Percentiles rank a stretch among this genome's conserved stretches.
Evolutionary conservation across 2,797 vertebrate genomes (phyloP).

Genomic region (Sardinella longiceps): DNA sequence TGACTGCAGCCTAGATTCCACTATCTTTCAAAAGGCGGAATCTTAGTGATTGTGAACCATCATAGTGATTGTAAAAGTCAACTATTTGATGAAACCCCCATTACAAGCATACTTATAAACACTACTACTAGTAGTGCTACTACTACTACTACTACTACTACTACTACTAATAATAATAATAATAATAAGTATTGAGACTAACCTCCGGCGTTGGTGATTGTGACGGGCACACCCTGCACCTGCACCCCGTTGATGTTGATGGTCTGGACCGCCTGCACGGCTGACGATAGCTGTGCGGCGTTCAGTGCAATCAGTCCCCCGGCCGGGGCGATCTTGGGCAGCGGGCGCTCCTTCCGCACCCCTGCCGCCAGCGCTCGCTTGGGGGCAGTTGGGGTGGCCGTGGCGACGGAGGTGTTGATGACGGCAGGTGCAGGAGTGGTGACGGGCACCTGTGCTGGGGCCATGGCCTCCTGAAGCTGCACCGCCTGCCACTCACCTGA

Average conservation of each 20-base stretch:
- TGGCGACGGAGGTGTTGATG: slow-evolving; percentile 39
- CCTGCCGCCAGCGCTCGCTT: slow-evolving; percentile 54
- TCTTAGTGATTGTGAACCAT: too few species aligned
- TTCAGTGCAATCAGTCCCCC: slow-evolving; percentile 89
- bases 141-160: too few species aligned
- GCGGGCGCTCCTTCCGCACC: slow-evolving; percentile 86
- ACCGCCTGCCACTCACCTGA: slow-evolving; percentile 89
- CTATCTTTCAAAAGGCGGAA: too few species aligned
- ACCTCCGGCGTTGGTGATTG: slow-evolving; percentile 95
- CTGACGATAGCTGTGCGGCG: slow-evolving; percentile 82
- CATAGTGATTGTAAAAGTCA: too few species aligned
- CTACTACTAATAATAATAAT: too few species aligned
- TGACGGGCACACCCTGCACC: slow-evolving; percentile 93
- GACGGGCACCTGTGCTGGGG: slow-evolving; percentile 66
- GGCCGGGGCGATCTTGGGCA: slow-evolving; percentile 92
- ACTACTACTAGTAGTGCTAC: too few species aligned
- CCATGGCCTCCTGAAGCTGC: slow-evolving; percentile 83
- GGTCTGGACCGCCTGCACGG: slow-evolving; percentile 91
- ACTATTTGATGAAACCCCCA: too few species aligned
- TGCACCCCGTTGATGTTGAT: slow-evolving; percentile 97
- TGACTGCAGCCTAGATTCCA: too few species aligned
- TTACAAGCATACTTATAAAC: too few species aligned
- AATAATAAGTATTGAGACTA: slow-evolving; percentile 52
- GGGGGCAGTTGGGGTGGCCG: slow-evolving; percentile 58
- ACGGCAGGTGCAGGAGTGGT: slow-evolving; percentile 66